These are phyloP conservation scores for Heterocephalus glaber DNA, from an alignment of 2,113 vertebrate genomes.

Conservation along the genomic window DNA sequence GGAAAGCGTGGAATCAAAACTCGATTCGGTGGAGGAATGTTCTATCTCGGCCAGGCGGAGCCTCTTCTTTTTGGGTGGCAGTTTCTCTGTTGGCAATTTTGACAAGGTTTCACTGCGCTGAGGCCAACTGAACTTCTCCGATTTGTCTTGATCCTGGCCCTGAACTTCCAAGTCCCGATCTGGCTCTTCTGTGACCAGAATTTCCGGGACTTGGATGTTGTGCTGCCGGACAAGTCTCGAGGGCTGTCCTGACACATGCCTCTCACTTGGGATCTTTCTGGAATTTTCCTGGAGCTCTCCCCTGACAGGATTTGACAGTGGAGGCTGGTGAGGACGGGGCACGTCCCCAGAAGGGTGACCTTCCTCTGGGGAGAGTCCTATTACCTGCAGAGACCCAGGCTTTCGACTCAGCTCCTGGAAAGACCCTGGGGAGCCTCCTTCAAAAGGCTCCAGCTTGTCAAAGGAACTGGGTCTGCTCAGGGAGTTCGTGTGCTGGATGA, in stretches of 20 bases:
- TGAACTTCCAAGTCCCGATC: slow-evolving; percentile 92
- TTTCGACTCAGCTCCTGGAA: slow-evolving; percentile 86
- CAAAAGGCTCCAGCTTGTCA: slow-evolving; percentile 91
- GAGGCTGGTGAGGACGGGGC: slow-evolving; percentile 82
- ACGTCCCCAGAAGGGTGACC: slow-evolving; percentile 69
- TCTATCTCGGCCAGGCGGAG: slow-evolving; percentile 97
- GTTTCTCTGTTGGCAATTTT: slow-evolving; percentile 96
- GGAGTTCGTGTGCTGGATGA: slow-evolving; percentile 98
- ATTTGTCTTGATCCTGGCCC: slow-evolving; percentile 89
- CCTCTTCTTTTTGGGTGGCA: slow-evolving; percentile 98
- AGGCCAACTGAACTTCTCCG: slow-evolving; percentile 96
- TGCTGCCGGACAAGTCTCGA: slow-evolving; percentile 95
- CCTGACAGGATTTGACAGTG: slow-evolving; percentile 77
- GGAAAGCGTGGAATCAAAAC: slow-evolving; percentile 94
- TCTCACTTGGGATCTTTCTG: slow-evolving; percentile 80
- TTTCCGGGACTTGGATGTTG: slow-evolving; percentile 98
- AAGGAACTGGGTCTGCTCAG: slow-evolving; percentile 94
- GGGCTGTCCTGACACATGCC: slow-evolving; percentile 84
- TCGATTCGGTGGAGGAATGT: slow-evolving; percentile 95
- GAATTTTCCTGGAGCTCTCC: slow-evolving; percentile 83
- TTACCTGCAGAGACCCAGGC: slow-evolving; percentile 80
- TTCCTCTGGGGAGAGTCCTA: slow-evolving; percentile 82
- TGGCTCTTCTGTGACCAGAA: slow-evolving; percentile 97
- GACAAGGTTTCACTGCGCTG: slow-evolving; percentile 97
- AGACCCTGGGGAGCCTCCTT: slow-evolving; percentile 88